These are phyloP conservation scores for Gallinago nigripennis DNA, from an alignment of 2,797 vertebrate genomes.

Conservation along the genomic window DNA sequence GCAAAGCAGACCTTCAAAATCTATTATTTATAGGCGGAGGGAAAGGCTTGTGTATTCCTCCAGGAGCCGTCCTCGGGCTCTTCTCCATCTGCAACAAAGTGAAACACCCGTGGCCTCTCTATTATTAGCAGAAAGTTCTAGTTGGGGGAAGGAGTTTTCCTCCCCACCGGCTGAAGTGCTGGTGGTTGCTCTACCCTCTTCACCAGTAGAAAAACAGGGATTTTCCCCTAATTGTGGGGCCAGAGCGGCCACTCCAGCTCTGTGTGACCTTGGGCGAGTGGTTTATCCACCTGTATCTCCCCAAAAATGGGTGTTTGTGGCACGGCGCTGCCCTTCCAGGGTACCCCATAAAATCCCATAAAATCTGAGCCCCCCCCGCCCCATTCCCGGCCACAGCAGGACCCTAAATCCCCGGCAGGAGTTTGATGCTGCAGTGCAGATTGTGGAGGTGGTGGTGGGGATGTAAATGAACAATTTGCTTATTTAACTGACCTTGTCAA, in stretches of 20 bases:
- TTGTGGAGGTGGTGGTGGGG: background rate
- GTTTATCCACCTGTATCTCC: fast-evolving
- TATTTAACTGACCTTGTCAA: slow-evolving; percentile 11
- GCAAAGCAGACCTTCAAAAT: slow-evolving; percentile 15
- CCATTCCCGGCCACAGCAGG: fast-evolving
- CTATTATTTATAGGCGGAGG: background rate
- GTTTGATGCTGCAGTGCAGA: background rate
- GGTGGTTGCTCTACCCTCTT: fast-evolving
- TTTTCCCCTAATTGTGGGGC: fast-evolving
- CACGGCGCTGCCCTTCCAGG: fast-evolving
- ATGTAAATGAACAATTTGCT: slow-evolving; percentile 8
- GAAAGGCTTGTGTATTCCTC: background rate
- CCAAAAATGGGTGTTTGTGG: fast-evolving
- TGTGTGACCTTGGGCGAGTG: background rate
- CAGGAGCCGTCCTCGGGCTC: background rate
- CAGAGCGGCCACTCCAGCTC: fast-evolving
- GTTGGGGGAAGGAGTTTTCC: background rate
- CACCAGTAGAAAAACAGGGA: fast-evolving
- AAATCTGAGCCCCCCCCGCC: fast-evolving
- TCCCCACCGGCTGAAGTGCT: fast-evolving
- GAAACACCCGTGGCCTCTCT: background rate
- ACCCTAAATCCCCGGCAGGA: background rate
- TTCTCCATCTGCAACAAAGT: background rate
- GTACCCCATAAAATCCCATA: background rate
- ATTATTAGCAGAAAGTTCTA: background rate